Conservation (phyloP, 2,888 invertebrate genomes). For the Ochropleura plecta region DNA sequence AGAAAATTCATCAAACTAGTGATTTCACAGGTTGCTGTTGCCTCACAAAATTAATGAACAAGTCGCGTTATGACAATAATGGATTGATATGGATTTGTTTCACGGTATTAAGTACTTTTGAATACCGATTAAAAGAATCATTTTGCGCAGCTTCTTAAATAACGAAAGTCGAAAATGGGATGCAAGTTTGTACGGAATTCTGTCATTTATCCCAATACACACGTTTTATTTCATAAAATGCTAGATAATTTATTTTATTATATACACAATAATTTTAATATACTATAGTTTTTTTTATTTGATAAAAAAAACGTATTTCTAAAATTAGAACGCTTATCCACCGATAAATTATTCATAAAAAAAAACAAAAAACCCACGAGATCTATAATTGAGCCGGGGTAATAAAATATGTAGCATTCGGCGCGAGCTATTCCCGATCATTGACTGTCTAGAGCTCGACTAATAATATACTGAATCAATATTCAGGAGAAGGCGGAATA, state of each 20-base stretch:
- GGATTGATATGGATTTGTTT: too few species aligned
- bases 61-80: too few species aligned
- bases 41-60: too few species aligned
- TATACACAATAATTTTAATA: too few species aligned
- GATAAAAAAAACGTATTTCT: too few species aligned
- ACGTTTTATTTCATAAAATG: not conserved
- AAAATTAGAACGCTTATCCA: not conserved
- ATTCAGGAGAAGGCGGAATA: constrained; percentile 26
- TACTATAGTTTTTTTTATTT: too few species aligned
- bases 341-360: not conserved
- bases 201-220: not conserved
- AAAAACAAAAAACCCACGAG: too few species aligned
- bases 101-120: not conserved
- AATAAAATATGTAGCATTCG: constrained; percentile 49
- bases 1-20: too few species aligned
- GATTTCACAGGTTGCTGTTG: too few species aligned
- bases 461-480: constrained; percentile 56
- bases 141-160: not conserved
- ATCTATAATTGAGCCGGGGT: not conserved
- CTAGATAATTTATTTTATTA: not conserved
- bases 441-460: constrained; percentile 14
- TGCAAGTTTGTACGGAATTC: not conserved
- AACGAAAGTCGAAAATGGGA: not conserved
- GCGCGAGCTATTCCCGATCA: constrained; percentile 31
- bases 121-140: not conserved